Percentiles rank a stretch among this genome's conserved stretches.
These are phyloP conservation scores for Strigamia crassipes DNA, from an alignment of 2,888 invertebrate species.

Conservation along the genomic window DNA sequence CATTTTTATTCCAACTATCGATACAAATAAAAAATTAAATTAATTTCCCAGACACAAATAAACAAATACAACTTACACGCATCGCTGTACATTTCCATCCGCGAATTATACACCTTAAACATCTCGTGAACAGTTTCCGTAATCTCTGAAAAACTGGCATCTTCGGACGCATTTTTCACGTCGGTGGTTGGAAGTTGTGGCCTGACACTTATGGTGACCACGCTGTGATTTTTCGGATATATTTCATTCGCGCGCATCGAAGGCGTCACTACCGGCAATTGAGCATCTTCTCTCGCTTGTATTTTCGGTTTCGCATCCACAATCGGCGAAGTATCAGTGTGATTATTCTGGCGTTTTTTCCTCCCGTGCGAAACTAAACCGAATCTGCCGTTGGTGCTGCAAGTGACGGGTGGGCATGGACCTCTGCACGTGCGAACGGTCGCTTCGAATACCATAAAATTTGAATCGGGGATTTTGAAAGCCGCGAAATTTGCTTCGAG, in stretches of 20 bases:
- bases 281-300: background rate
- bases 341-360: slow-evolving; percentile 44
- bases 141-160: background rate
- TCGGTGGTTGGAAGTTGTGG: background rate
- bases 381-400: slow-evolving; percentile 50
- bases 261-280: background rate
- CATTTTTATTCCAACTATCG: slow-evolving; percentile 32
- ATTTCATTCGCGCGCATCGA: background rate
- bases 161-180: background rate
- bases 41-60: background rate
- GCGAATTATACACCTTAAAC: slow-evolving; percentile 74
- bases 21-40: background rate
- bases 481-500: slow-evolving; percentile 90
- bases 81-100: slow-evolving; percentile 59
- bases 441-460: slow-evolving; percentile 90
- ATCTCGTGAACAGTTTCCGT: slow-evolving; percentile 45
- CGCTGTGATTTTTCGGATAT: background rate
- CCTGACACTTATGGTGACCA: background rate
- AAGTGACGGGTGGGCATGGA: slow-evolving; percentile 79
- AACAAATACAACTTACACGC: slow-evolving; percentile 23
- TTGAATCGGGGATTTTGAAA: slow-evolving; percentile 92
- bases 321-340: background rate
- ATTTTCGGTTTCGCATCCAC: slow-evolving; percentile 42
- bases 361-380: slow-evolving; percentile 49
- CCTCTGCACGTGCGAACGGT: slow-evolving; percentile 86